These are phyloP conservation scores for Lepilemur septentrionalis DNA, from an alignment of 2,797 vertebrate species.

Conservation along the genomic window DNA sequence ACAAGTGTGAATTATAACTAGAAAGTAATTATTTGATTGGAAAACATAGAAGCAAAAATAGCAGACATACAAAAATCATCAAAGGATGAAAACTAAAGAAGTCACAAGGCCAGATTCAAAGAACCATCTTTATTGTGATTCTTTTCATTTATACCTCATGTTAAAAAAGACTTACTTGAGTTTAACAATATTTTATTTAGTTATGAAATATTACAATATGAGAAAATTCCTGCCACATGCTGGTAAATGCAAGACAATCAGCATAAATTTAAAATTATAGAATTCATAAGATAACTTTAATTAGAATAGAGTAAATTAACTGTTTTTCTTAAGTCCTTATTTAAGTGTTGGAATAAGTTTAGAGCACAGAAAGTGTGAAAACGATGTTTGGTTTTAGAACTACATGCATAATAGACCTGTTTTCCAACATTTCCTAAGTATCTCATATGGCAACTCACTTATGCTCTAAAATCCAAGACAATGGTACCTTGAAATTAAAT, in stretches of 20 bases:
- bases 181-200: not conserved
- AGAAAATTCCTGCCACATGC: not conserved
- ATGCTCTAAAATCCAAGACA: conserved; percentile 9
- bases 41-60: not conserved
- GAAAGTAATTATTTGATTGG: not conserved
- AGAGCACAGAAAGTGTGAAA: conserved; percentile 41
- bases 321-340: not conserved
- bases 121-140: not conserved
- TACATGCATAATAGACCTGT: not conserved
- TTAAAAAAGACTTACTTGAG: not conserved
- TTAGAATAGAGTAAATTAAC: not conserved
- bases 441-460: conserved; percentile 39
- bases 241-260: not conserved
- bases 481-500: not conserved
- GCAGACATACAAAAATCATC: not conserved
- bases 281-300: not conserved
- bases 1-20: not conserved
- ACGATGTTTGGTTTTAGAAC: conserved; percentile 26
- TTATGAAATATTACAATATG: not conserved
- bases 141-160: not conserved
- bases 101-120: not conserved
- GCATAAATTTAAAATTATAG: not conserved
- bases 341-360: conserved; percentile 42
- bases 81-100: not conserved
- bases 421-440: conserved; percentile 40